These are phyloP conservation scores for Ricordea florida DNA, from an alignment of 92 coral and sea anemone genomes.

Conservation along the genomic window DNA sequence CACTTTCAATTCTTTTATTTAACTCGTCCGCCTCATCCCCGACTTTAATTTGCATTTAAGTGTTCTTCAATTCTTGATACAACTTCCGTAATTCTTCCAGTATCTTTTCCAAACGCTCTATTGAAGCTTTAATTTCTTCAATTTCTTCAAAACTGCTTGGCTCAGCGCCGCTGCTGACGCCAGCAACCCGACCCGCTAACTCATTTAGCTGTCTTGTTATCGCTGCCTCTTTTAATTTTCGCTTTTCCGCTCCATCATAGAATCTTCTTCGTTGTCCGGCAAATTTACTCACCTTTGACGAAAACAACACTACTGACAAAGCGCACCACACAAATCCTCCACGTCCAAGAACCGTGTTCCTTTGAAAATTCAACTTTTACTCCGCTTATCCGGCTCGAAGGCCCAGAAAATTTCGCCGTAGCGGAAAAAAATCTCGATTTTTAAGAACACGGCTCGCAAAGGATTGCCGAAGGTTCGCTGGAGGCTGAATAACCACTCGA, in stretches of 20 bases:
- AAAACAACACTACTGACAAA: not conserved
- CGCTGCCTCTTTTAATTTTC: not conserved
- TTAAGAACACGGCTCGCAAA: too few relatives aligned
- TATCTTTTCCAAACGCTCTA: slow-evolving; percentile 19
- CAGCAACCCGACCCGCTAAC: slow-evolving; percentile 23
- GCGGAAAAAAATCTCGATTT: too few relatives aligned
- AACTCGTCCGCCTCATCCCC: slow-evolving; percentile 1
- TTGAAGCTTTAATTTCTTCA: slow-evolving; percentile 9
- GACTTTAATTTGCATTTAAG: slow-evolving; percentile 27
- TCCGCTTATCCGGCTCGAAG: slow-evolving; percentile 6
- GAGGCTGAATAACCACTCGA: too few relatives aligned
- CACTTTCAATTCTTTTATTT: slow-evolving; percentile 7
- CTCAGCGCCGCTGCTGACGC: slow-evolving; percentile 13
- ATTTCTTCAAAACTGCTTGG: not conserved
- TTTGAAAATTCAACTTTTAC: not conserved
- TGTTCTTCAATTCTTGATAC: slow-evolving; percentile 10
- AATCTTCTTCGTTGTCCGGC: not conserved
- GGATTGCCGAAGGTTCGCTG: too few relatives aligned
- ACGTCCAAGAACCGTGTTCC: not conserved
- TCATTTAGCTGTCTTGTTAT: slow-evolving; percentile 20
- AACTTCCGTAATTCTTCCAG: slow-evolving; percentile 18
- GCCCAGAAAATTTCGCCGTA: not conserved
- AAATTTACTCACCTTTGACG: not conserved
- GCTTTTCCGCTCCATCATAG: not conserved
- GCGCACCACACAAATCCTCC: not conserved